Percentiles rank a stretch among this genome's conserved stretches.
These are phyloP conservation scores for Ceramica pisi DNA, from an alignment of 2,888 invertebrate genomes.

Conservation along the genomic window DNA sequence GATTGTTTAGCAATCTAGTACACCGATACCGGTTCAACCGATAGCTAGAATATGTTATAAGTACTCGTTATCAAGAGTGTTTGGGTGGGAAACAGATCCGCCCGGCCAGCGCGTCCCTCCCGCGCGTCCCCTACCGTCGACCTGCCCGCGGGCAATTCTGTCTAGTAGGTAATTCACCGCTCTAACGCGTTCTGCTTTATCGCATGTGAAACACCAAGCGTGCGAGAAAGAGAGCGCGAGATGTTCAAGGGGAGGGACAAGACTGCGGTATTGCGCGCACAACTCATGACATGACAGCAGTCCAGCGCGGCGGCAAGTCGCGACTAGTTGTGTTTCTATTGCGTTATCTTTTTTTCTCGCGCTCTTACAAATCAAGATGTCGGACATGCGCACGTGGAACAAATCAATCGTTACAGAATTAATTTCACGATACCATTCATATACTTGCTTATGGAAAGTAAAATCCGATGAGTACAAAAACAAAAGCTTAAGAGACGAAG, in stretches of 20 bases:
- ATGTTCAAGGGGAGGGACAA: neutral
- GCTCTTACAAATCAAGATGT: neutral
- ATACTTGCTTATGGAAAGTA: conserved; percentile 22
- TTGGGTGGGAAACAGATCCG: neutral
- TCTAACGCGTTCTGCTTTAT: neutral
- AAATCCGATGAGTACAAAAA: conserved; percentile 15
- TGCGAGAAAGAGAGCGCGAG: conserved; percentile 9
- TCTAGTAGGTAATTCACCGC: too few relatives aligned
- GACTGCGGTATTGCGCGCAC: neutral
- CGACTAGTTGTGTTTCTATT: too few relatives aligned
- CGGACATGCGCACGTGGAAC: conserved; percentile 8
- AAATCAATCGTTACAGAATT: neutral
- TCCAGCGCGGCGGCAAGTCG: neutral
- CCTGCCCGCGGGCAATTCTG: neutral
- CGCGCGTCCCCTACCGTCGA: too few relatives aligned
- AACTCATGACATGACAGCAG: neutral
- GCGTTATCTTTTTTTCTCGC: neutral
- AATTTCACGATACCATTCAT: conserved; percentile 12
- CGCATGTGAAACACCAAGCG: conserved; percentile 11
- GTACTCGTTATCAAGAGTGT: neutral
- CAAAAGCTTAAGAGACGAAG: conserved; percentile 9
- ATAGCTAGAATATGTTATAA: neutral
- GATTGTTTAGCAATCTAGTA: neutral
- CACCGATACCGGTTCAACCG: too few relatives aligned
- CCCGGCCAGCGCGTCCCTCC: too few relatives aligned